Evolutionary conservation across 2,113 vertebrate species (phyloP), one percentile per base, ranked within the genome.

Genomic region (Syrrhaptes paradoxus): DNA sequence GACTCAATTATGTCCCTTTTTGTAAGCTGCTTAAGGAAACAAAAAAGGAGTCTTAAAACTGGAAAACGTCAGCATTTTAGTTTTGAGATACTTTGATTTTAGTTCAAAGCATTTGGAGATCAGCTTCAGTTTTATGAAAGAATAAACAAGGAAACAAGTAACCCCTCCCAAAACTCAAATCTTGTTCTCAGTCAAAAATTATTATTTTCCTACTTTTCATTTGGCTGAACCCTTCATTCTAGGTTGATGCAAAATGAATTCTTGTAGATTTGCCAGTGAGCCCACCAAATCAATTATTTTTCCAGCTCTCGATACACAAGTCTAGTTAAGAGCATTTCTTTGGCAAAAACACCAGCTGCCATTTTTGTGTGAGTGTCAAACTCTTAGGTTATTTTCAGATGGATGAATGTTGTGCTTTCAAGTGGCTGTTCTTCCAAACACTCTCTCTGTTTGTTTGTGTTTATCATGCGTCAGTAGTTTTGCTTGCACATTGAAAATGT

Each of bases 301-400:
- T 17, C 25, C 51, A 77, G 43, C 55, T 59, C 43, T 74, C 34
- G 25, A 59, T 45, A 83, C 13, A 87, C 25, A 79, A 52, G 28
- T 85, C 41, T 67, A 65, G 15, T 46, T 72, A 63, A n/a, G 7
- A 91, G 22, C 16, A 46, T 46, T 85, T 87, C 17, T 80, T 76
- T 82, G 81, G 36, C 32, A 61, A 82, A 79, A 85, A 16, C 20
- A 62, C 16, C 16, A 70, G 12, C 66, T 80, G 43, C 45, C 73
- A 36, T 89, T 91, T 81, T 49, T 83, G 17, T 38, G 36, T 72
- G 20, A 75, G 9, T 32, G 43, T 87, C 15, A 70, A 71, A 90
- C 15, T 74, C 51, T 55, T 59, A 52, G 43, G 58, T 91, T 49
- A 87, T 92, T 96, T 97, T 94, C 96, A 97, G 74, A 73, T 20